These are phyloP conservation scores for Lordiphosa clarofinis DNA, from an alignment of 1,140 invertebrate genomes.

Conservation along the genomic window DNA sequence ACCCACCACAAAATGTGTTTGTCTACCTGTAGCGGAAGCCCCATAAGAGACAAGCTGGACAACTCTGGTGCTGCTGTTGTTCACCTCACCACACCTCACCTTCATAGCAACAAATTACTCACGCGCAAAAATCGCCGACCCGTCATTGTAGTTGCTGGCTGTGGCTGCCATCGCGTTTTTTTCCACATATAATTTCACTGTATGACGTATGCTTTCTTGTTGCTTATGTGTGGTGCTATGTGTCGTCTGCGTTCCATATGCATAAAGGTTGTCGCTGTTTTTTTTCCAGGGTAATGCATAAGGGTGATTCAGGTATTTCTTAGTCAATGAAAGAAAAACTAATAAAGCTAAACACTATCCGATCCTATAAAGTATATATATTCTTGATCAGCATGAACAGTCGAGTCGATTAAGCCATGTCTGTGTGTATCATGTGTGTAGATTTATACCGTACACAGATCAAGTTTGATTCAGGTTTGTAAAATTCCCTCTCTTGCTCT, in stretches of 20 bases:
- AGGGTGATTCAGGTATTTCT: slow-evolving; percentile 24
- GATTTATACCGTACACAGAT: no score
- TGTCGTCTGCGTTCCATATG: slow-evolving; percentile 45
- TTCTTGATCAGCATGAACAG: no score
- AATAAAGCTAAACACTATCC: no score
- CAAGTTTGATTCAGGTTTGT: no score
- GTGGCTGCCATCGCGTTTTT: slow-evolving; percentile 42
- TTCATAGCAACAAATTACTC: slow-evolving; percentile 60
- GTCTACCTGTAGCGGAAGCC: slow-evolving; percentile 68
- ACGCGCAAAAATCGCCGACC: slow-evolving; percentile 64
- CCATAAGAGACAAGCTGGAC: slow-evolving; percentile 60
- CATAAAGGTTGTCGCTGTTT: slow-evolving; percentile 38
- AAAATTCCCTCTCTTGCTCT: no score
- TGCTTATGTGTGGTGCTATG: slow-evolving; percentile 7
- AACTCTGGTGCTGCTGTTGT: slow-evolving; percentile 9
- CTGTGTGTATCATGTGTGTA: no score
- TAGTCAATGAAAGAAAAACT: no score
- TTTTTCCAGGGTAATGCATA: slow-evolving; percentile 24
- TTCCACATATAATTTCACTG: slow-evolving; percentile 67
- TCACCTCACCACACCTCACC: slow-evolving; percentile 9
- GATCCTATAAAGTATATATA: no score
- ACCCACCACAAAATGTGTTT: slow-evolving; percentile 39
- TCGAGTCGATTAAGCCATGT: no score
- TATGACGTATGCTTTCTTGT: slow-evolving; percentile 65
- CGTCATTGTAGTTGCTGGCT: slow-evolving; percentile 8